Base-by-base conservation (phyloP, 2,888 invertebrate species). In the Drepana falcataria region DNA sequence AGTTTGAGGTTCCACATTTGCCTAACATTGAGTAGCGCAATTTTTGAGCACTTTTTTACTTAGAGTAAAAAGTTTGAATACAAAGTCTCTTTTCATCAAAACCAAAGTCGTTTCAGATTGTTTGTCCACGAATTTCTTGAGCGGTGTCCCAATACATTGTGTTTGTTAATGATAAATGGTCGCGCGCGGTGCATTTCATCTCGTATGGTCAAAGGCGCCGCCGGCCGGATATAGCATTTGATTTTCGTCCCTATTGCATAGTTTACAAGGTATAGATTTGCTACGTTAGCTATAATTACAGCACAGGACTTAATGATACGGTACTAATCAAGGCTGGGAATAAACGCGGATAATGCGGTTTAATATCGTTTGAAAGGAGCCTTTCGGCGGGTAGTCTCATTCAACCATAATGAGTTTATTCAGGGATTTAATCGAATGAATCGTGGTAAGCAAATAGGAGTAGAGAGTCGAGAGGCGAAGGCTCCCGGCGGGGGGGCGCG, bases 131-230 rank as follows among this genome's bases (percentile, higher is more conserved):
- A 83, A 87, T 87, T 86, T 82, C 81, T 84, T 77, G 79, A 81
- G 78, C 81, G 80, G 75, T 83, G 84, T 85, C 83, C 83, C 83
- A 82, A 88, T 87, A 90, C 90, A 83, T 88, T 90, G 90, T 88
- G 81, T 89, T 88, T 91, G 90, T 88, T 89, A 88, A 90, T 91
- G 91, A 91, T 91, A 90, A 91, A 91, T 91, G 89, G 87, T 81
- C 77, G 80, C 79, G 81, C 72, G 85, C 90, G 89, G 90, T 65
- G 77, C 87, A 85, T 90, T 90, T 91, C 89, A 91, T 91, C 91
- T 88, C 81, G 60, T 69, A 61, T 70, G 71, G 75, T 85, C 89
- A 90, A 90, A 91, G 83, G 82, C 80, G 79, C 91, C 91, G 91
- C 83, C 75, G 52, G 51, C 53, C 35, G 53, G 55, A 53, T 47